Base-by-base conservation (phyloP, 2,113 vertebrate species). In the Poeciliopsis prolifica region DNA sequence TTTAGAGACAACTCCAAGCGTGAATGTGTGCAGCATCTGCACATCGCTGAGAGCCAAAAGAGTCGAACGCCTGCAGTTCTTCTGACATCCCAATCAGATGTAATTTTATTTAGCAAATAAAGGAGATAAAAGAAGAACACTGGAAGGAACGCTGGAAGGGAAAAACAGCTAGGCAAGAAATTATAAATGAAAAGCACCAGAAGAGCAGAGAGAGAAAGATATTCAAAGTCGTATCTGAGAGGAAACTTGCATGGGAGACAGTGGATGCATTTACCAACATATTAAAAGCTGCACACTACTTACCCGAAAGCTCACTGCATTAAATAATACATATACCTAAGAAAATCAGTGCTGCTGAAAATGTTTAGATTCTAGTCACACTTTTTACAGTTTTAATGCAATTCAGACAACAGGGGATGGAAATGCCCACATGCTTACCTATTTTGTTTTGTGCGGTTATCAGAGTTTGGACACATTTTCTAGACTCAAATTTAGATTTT, bases 101-200 rank as follows among this genome's bases (percentile, higher is more conserved):
- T 12, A 70, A 60, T 76, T 78, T 79, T 82, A 90, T 80, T 88
- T 83, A 88, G 76, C 73, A 37, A 69, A 86, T 71, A 70, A 66
- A 70, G 74, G 74, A 65, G 28, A 51, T 77, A 77, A 76, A 62
- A 77, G 75, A 58, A 42, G 69, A 81, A 78, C 78, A 51, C 62
- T 82, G 22, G 14, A 65, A 74, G 68, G 83, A 82, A 68, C 14
- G 68, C 54, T 8, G 6, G 31, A 63, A 84, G 80, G 84, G 61
- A 82, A 48, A 10, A 31, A 74, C n/a, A 35, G 42, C 44, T 67
- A 24, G 17, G 63, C 29, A 63, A 58, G 0, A 58, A 1, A 37
- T 37, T 71, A 73, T 44, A 65, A 72, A 70, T 35, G 22, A 24
- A 54, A 70, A 70, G 68, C 1, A 30, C 74, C 70, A 60, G 13